These are phyloP conservation scores for Kuschelorhynchus macadamiae DNA, from an alignment of 2,888 invertebrate genomes.

Conservation along the genomic window DNA sequence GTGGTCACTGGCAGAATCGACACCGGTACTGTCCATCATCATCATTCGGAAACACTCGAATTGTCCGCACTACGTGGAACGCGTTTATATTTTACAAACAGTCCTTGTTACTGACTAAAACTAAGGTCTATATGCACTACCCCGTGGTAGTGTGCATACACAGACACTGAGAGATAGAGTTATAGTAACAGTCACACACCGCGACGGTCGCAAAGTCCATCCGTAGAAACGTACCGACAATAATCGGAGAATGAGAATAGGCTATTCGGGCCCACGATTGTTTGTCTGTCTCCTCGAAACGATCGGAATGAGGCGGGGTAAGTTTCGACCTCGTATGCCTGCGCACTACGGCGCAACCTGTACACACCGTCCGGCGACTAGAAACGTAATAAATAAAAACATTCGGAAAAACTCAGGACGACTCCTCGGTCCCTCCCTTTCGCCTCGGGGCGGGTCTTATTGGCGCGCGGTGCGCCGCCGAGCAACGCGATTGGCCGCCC, in stretches of 20 bases:
- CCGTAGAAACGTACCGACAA: slow-evolving; percentile 60
- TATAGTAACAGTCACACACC: slow-evolving; percentile 50
- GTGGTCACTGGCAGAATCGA: slow-evolving; percentile 74
- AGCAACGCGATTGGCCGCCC: slow-evolving; percentile 63
- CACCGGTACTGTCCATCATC: slow-evolving; percentile 72
- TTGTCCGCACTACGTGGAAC: slow-evolving; percentile 25
- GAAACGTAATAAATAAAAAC: slow-evolving; percentile 83
- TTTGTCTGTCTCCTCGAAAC: slow-evolving; percentile 68
- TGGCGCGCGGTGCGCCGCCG: slow-evolving; percentile 66
- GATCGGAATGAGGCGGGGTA: slow-evolving; percentile 62
- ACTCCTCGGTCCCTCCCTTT: slow-evolving; percentile 63
- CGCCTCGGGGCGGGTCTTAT: slow-evolving; percentile 65
- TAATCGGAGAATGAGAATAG: slow-evolving; percentile 68
- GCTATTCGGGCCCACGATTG: slow-evolving; percentile 63
- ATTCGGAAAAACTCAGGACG: slow-evolving; percentile 72
- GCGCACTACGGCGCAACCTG: slow-evolving; percentile 71
- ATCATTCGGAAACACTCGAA: slow-evolving; percentile 29
- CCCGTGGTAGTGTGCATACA: too few species aligned
- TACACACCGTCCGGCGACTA: slow-evolving; percentile 77
- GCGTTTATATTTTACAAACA: slow-evolving; percentile 16
- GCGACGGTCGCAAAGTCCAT: slow-evolving; percentile 53
- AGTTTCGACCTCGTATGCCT: slow-evolving; percentile 52
- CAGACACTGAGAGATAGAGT: too few species aligned
- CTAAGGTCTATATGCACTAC: too few species aligned
- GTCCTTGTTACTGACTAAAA: too few species aligned